Base-by-base conservation (phyloP, 2,113 vertebrate genomes). In the Etheostoma cragini region DNA sequence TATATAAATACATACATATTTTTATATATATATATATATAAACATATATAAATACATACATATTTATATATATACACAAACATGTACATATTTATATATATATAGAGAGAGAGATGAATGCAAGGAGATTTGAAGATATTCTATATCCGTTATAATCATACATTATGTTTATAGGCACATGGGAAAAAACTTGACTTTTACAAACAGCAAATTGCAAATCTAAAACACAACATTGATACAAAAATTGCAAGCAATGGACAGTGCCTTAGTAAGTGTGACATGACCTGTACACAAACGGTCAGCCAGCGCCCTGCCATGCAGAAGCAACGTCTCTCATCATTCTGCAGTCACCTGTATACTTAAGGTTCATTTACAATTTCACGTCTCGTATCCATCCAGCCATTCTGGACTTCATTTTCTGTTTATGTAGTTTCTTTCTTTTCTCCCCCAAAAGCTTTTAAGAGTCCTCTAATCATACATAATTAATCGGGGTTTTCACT, bases 381-480 rank as follows among this genome's bases (percentile, higher is more conserved):
- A 88, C 81, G 78, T 94, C 90, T 89, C 88, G 82, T 90, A 92
- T 92, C 91, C 91, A 87, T 90, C 71, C 80, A 87, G 68, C 83
- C 83, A 81, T 89, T 71, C 82, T 84, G 84, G 84, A 86, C 90
- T 90, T 90, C 85, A 74, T 93, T 91, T 94, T 92, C 92, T 94
- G 88, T 95, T 93, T 92, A 90, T 93, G 89, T 89, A 88, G 87
- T 88, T 91, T 86, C 86, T 90, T 90, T 91, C 87, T 88, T 90
- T 92, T 91, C 90, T 66, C 80, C 82, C 83, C 87, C 87, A 80
- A 89, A 93, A 93, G 92, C 94, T 94, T 94, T 94, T 91, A 92
- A 93, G 93, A 93, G 94, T 93, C 88, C 83, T 93, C 89, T 90
- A 88, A 94, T 92, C 94, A 95, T 94, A 90, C 90, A 95, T 95